These are phyloP conservation scores for Apotomis betuletana DNA, from an alignment of 2,888 invertebrate species.

Conservation along the genomic window DNA sequence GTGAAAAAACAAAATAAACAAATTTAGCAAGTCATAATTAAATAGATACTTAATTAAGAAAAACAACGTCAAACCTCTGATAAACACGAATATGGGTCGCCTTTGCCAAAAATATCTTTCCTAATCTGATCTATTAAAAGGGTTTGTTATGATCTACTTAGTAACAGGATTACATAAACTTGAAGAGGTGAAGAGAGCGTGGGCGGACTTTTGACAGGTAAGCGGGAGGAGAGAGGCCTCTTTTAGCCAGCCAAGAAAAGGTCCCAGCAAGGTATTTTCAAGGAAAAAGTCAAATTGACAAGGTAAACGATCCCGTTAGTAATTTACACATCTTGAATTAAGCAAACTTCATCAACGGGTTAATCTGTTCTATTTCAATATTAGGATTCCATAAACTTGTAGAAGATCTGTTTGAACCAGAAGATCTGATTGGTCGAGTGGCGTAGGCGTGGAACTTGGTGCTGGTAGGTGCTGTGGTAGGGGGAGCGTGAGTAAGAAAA, in stretches of 20 bases:
- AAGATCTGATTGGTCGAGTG: neutral
- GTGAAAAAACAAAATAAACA: no score
- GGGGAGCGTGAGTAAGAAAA: neutral
- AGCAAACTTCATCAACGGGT: constrained; percentile 22
- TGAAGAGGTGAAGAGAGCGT: constrained; percentile 15
- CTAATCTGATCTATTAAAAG: constrained; percentile 10
- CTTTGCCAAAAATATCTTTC: neutral
- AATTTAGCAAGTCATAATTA: no score
- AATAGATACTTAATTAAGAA: no score
- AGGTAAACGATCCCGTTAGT: constrained; percentile 1
- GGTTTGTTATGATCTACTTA: constrained; percentile 34
- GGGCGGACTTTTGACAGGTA: constrained; percentile 28
- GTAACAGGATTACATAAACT: constrained; percentile 31
- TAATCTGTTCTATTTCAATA: constrained; percentile 32
- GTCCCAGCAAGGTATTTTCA: neutral
- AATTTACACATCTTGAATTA: neutral
- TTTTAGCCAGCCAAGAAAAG: neutral
- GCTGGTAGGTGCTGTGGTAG: neutral
- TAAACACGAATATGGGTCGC: neutral
- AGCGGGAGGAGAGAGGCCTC: neutral
- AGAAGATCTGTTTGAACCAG: constrained; percentile 5
- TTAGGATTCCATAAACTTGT: constrained; percentile 24
- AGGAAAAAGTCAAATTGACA: neutral
- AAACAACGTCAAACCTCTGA: neutral
- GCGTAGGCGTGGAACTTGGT: neutral